Percentiles rank a stretch among this genome's conserved stretches.
Evolutionary conservation across 2,888 invertebrate genomes (phyloP).

Genomic region (Hypsopygia costalis): DNA sequence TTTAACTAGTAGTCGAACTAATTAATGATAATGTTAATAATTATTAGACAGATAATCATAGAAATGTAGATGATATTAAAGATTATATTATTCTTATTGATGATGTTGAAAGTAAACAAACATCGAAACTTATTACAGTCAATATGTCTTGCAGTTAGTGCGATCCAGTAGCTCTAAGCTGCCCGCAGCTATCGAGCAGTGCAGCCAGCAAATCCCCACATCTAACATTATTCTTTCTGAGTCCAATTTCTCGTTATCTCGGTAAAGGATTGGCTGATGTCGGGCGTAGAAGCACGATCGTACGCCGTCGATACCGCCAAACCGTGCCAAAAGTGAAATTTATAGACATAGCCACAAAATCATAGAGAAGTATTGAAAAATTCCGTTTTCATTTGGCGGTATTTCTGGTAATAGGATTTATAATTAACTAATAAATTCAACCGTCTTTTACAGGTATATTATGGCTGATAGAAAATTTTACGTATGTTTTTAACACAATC

Average conservation of each 20-base stretch:
- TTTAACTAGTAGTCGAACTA: no score
- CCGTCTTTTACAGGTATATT: no score
- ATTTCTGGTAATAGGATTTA: not conserved
- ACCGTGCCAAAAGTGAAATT: slow-evolving; percentile 58
- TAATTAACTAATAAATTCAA: not conserved
- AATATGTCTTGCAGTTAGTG: slow-evolving; percentile 7
- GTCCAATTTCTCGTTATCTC: slow-evolving; percentile 50
- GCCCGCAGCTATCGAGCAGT: not conserved
- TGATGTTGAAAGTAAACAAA: not conserved
- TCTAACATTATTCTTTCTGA: slow-evolving; percentile 26
- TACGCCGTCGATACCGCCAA: slow-evolving; percentile 39
- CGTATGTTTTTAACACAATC: no score
- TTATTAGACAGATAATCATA: no score
- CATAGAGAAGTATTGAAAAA: slow-evolving; percentile 28
- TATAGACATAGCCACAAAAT: slow-evolving; percentile 50
- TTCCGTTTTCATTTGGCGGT: slow-evolving; percentile 10
- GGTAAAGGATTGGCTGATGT: slow-evolving; percentile 48
- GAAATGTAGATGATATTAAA: no score
- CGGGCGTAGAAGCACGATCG: slow-evolving; percentile 41
- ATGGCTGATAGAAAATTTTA: no score
- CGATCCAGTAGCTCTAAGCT: slow-evolving; percentile 5
- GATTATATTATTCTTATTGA: no score
- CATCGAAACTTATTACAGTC: not conserved
- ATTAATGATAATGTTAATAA: no score
- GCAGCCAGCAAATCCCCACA: slow-evolving; percentile 21